Base-by-base conservation (phyloP, 1,140 invertebrate species). In the Himalopsyche phryganea region DNA sequence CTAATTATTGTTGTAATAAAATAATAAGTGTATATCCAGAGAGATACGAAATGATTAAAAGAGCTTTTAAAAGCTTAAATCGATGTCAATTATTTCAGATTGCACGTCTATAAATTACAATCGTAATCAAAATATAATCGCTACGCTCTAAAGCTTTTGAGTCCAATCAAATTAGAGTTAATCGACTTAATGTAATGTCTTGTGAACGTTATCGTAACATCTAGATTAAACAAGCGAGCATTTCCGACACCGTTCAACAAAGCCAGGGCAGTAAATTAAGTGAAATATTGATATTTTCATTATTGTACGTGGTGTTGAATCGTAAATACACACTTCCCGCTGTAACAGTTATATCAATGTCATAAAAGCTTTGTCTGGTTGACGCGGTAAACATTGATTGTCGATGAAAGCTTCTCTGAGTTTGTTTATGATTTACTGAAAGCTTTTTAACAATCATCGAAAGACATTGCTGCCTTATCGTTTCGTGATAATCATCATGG, bases 241-340 rank as follows among this genome's bases (percentile, higher is more conserved):
- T 28, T 10, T 28, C 17, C 17, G 6, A n/a, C 10, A 19, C 32
- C 45, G 13, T n/a, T n/a, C 14, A 19, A 47, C 45, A 23, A 47
- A 19, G 18, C 35, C n/a, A 13, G 20, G 23, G 23, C 9, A 28
- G 23, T 28, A 41, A 51, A 51, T 51, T 41, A 41, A 51, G 50
- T 51, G 50, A 51, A 51, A 41, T 51, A 51, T 51, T 51, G 35
- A 51, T 51, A 51, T 41, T 41, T 18, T 41, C 20, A 19, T 41
- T 40, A 51, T 36, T 41, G 50, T 14, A 1, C n/a, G 23, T n/a
- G 23, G 23, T 28, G 23, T 28, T 9, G 3, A 28, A 28, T 28
- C 23, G 23, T 28, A 28, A 28, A 28, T 28, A 28, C 23, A 9
- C 23, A 9, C 23, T 5, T 28, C 9, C 9, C 9, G 23, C 3